Conservation (phyloP, 30 jellyfish, hydroid and myxozoan genomes). For the Hydra vulgaris region DNA sequence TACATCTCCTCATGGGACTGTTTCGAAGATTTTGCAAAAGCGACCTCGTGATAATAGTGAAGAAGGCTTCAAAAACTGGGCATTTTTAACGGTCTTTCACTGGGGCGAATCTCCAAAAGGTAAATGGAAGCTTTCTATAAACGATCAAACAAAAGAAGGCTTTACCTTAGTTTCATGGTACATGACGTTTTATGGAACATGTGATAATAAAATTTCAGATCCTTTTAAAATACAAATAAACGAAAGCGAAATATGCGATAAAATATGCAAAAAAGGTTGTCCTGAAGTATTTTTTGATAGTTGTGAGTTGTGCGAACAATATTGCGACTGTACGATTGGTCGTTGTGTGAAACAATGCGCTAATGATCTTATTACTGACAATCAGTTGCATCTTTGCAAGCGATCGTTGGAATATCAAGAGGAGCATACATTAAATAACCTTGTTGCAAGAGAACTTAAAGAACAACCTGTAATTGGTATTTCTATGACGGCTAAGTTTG, state of each 20-base stretch:
- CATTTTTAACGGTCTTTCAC: conserved; percentile 75
- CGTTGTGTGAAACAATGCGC: conserved; percentile 75
- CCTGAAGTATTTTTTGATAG: conserved; percentile 57
- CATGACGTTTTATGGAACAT: conserved; percentile 76
- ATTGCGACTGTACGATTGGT: conserved; percentile 87
- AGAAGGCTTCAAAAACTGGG: conserved; percentile 84
- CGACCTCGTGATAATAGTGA: conserved; percentile 55
- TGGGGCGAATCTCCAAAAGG: conserved; percentile 98
- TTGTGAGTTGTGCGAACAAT: conserved; percentile 67
- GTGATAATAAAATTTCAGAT: conserved; percentile 25
- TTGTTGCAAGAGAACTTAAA: not conserved
- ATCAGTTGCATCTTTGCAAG: conserved; percentile 65
- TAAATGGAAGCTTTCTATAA: conserved; percentile 76
- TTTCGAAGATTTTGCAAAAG: conserved; percentile 52
- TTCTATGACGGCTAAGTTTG: conserved; percentile 77
- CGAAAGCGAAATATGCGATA: conserved; percentile 71
- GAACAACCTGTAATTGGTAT: conserved; percentile 47
- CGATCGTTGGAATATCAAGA: conserved; percentile 39
- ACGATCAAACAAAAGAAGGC: conserved; percentile 53
- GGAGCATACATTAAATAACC: not conserved
- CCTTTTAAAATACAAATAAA: conserved; percentile 38
- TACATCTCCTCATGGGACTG: conserved; percentile 75
- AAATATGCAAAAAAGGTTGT: conserved; percentile 76
- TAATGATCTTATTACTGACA: conserved; percentile 33
- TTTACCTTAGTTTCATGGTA: conserved; percentile 71